Evolutionary conservation across 2,888 invertebrate genomes (phyloP), one percentile per base, ranked within the genome.

Genomic region (Smittia aterrima): DNA sequence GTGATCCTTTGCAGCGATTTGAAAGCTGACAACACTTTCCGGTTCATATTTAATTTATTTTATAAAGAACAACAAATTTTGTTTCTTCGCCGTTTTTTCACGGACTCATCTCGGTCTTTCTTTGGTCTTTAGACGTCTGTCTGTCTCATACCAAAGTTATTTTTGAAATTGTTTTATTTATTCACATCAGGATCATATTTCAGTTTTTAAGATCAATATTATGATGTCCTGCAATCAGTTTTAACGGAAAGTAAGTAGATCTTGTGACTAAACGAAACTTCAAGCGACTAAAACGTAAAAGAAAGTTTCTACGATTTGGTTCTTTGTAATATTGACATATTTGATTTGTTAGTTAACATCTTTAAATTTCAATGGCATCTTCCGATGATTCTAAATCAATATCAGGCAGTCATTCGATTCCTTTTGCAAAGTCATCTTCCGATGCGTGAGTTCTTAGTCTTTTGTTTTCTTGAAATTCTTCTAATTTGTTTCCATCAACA

Each of bases 391-490:
- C 25, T 3, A 72, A 53, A 62, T 72, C 72, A 6, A 62, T 72
- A 13, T 72, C 72, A 9, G 24, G 62, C 24, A n/a, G 62, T 20
- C 40, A 58, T 22, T 20, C 38, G n/a, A 40, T 72, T 32, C 72
- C 72, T 32, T 72, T 72, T 62, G 16, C 32, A 18, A 54, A 72
- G 32, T 20, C 41, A 24, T 4, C 16, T 18, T 32, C 16, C 13
- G 72, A 72, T 32, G 72, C 62, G 72, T 72, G 53, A 72, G 72
- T 72, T 2, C n/a, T 54, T 7, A 25, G 20, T 16, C 58, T 18
- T 22, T 58, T 6, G 18, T 18, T 58, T 58, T 4, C 20, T 7
- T 6, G 13, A 22, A 3, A 2, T 18, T 58, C 20, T 22, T 22
- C n/a, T n/a, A 47, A 47, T 38, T 18, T 16, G 53, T 7, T 53